phyloP scores from a whole-genome alignment of 2,888 invertebrate species.

The Euplexia lucipara region DNA sequence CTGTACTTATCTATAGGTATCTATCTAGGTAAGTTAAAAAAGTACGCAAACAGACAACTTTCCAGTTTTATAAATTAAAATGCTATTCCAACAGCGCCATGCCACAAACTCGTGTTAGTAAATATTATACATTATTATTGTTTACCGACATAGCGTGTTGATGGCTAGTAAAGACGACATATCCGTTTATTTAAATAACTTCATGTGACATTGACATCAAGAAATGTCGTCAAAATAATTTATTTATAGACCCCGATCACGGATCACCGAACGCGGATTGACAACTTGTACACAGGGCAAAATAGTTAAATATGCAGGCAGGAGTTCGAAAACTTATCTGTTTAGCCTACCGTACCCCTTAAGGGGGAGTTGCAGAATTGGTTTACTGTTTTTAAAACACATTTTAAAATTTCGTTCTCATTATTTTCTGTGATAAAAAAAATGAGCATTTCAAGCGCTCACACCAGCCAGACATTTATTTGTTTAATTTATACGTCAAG shows the following conservation, averaged over 20 bases:
- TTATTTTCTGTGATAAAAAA: no score
- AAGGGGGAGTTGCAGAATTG: no score
- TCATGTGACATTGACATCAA: conserved; percentile 19
- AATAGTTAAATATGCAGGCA: conserved; percentile 30
- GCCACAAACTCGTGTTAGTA: conserved; percentile 30
- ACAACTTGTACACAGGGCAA: conserved; percentile 16
- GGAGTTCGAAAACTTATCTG: neutral
- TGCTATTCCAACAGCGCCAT: conserved; percentile 4
- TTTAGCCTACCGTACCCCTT: neutral
- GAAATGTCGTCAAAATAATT: conserved; percentile 27
- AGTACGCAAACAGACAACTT: conserved; percentile 16
- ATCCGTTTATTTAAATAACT: conserved; percentile 24
- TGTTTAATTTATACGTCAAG: no score
- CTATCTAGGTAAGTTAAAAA: conserved; percentile 4
- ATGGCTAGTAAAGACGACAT: conserved; percentile 24
- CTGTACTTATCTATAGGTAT: no score
- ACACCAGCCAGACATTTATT: no score
- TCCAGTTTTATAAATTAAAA: conserved; percentile 6
- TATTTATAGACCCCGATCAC: conserved; percentile 29
- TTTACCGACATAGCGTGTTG: conserved; percentile 31
- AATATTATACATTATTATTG: conserved; percentile 29
- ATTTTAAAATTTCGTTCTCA: no score
- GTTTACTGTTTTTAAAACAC: no score
- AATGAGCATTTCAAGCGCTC: no score
- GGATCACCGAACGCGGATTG: conserved; percentile 27